These are phyloP conservation scores for Lasioglossum pauxillum DNA, from an alignment of 2,888 invertebrate species.

Conservation along the genomic window DNA sequence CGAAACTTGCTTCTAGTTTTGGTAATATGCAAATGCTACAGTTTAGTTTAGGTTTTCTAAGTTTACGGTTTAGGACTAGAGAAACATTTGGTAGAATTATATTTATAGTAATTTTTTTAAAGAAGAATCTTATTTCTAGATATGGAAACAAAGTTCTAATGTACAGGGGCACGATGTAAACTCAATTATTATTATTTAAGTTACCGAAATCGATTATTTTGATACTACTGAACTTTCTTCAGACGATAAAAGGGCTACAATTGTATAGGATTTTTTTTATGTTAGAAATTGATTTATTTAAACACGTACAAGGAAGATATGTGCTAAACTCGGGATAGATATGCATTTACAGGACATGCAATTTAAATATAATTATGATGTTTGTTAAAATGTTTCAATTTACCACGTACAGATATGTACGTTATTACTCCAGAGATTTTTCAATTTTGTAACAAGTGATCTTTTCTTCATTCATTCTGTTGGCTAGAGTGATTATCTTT, in stretches of 20 bases:
- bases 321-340: background rate
- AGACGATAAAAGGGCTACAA: background rate
- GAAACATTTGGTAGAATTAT: constrained; percentile 29
- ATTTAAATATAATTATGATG: background rate
- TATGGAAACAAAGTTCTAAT: constrained; percentile 57
- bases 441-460: background rate
- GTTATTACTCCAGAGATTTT: background rate
- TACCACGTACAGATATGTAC: background rate
- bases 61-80: background rate
- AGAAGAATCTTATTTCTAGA: constrained; percentile 74
- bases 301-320: background rate
- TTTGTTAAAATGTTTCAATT: background rate
- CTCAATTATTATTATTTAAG: constrained; percentile 53
- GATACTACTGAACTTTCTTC: constrained; percentile 4
- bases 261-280: background rate
- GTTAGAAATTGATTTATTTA: background rate
- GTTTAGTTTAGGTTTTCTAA: background rate
- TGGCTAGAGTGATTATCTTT: background rate
- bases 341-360: background rate
- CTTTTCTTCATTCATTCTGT: background rate
- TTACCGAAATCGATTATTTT: constrained; percentile 9
- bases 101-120: constrained; percentile 65
- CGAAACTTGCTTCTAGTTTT: background rate
- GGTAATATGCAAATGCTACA: background rate
- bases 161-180: constrained; percentile 47